These are phyloP conservation scores for Drosophila sp. DNA, from an alignment of 1,140 invertebrate species.

Conservation along the genomic window DNA sequence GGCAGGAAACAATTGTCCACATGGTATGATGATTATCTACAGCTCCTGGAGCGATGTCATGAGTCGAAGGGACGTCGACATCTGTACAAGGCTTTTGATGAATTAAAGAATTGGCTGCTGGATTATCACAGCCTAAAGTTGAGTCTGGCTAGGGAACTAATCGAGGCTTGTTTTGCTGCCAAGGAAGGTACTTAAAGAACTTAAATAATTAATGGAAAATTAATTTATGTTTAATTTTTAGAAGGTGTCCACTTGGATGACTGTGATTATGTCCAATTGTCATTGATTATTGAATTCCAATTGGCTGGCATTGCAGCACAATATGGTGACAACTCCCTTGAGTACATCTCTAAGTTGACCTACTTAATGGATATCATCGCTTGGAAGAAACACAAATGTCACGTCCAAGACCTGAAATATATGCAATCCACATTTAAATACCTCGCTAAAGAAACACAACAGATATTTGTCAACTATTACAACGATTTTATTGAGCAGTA, in stretches of 20 bases:
- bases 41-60: slow-evolving; percentile 24
- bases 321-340: slow-evolving; percentile 43
- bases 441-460: slow-evolving; percentile 44
- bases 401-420: not conserved
- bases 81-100: slow-evolving; percentile 44
- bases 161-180: slow-evolving; percentile 44
- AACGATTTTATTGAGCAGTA: slow-evolving; percentile 78
- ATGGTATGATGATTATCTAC: slow-evolving; percentile 53
- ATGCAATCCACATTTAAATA: slow-evolving; percentile 45
- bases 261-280: slow-evolving; percentile 48
- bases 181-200: slow-evolving; percentile 41
- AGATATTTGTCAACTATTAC: slow-evolving; percentile 75
- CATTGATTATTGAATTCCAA: slow-evolving; percentile 42
- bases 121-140: slow-evolving; percentile 53
- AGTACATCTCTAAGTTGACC: slow-evolving; percentile 53
- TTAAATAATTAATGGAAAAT: not conserved
- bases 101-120: slow-evolving; percentile 45
- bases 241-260: slow-evolving; percentile 37
- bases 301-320: slow-evolving; percentile 37
- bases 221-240: slow-evolving; percentile 1
- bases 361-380: slow-evolving; percentile 70
- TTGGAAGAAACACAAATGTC: slow-evolving; percentile 39
- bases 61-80: slow-evolving; percentile 14
- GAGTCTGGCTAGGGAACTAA: slow-evolving; percentile 44
- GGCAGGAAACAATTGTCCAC: slow-evolving; percentile 21